These are phyloP conservation scores for Andrena dorsata DNA, from an alignment of 2,888 invertebrate genomes.

Conservation along the genomic window DNA sequence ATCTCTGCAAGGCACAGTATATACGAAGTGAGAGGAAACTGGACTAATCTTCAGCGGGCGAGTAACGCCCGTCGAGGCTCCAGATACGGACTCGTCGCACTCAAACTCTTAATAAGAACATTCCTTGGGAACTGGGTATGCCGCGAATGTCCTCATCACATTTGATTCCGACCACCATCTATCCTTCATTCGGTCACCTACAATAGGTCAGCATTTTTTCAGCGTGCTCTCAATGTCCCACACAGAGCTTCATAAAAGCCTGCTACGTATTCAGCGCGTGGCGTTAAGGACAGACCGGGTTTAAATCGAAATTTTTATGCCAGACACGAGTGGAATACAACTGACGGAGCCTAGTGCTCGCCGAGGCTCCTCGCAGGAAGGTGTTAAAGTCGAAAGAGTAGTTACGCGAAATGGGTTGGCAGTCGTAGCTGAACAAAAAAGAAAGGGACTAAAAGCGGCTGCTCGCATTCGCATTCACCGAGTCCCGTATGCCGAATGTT, in stretches of 20 bases:
- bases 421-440: no score
- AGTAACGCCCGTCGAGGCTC: conserved; percentile 18
- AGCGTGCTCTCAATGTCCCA: conserved; percentile 8
- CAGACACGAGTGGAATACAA: neutral
- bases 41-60: neutral
- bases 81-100: conserved; percentile 45
- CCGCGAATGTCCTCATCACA: conserved; percentile 49
- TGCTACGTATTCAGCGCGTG: conserved; percentile 41
- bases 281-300: conserved; percentile 6
- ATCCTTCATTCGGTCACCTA: conserved; percentile 37
- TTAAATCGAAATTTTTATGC: conserved; percentile 37
- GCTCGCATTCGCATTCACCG: no score
- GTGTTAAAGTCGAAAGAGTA: neutral
- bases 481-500: no score
- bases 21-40: no score
- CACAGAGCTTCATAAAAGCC: conserved; percentile 14
- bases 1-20: no score
- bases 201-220: conserved; percentile 53
- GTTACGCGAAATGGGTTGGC: neutral
- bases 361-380: neutral
- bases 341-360: neutral
- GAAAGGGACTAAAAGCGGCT: no score
- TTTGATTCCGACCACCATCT: conserved; percentile 36
- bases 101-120: conserved; percentile 62
- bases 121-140: conserved; percentile 56